These are phyloP conservation scores for Bombyx mandarina DNA, from an alignment of 1,140 invertebrate genomes.

Conservation along the genomic window DNA sequence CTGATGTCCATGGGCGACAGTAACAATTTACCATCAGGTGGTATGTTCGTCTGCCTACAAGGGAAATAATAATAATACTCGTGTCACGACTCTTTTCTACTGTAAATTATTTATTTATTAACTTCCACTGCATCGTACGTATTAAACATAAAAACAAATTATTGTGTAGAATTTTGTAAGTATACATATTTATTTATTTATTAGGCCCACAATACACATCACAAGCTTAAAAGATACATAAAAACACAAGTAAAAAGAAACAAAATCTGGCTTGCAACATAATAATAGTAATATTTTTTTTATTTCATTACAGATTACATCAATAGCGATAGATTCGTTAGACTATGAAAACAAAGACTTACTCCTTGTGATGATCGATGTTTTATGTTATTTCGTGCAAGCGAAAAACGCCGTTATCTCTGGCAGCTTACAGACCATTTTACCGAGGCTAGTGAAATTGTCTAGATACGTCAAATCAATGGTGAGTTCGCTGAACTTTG, in stretches of 20 bases:
- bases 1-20: too few relatives aligned
- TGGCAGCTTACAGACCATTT: conserved; percentile 75
- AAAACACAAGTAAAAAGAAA: too few relatives aligned
- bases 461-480: conserved; percentile 73
- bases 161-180: background rate
- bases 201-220: too few relatives aligned
- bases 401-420: conserved; percentile 71
- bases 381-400: conserved; percentile 73
- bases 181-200: too few relatives aligned
- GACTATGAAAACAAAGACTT: conserved; percentile 73
- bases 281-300: too few relatives aligned
- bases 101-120: background rate
- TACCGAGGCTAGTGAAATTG: conserved; percentile 76
- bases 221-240: too few relatives aligned
- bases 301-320: conserved; percentile 72
- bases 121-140: background rate
- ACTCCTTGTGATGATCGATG: conserved; percentile 72
- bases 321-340: conserved; percentile 77
- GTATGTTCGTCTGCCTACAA: too few relatives aligned
- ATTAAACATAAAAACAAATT: background rate
- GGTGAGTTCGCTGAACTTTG: conserved; percentile 65
- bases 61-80: too few relatives aligned
- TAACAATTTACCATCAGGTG: too few relatives aligned
- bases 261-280: too few relatives aligned
- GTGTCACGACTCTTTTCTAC: too few relatives aligned